A percentile compares a stretch with the other conserved stretches of the same genome.
phyloP scores from a whole-genome alignment of 2,797 vertebrate species.

The Petrocephalus schoutedeni region DNA sequence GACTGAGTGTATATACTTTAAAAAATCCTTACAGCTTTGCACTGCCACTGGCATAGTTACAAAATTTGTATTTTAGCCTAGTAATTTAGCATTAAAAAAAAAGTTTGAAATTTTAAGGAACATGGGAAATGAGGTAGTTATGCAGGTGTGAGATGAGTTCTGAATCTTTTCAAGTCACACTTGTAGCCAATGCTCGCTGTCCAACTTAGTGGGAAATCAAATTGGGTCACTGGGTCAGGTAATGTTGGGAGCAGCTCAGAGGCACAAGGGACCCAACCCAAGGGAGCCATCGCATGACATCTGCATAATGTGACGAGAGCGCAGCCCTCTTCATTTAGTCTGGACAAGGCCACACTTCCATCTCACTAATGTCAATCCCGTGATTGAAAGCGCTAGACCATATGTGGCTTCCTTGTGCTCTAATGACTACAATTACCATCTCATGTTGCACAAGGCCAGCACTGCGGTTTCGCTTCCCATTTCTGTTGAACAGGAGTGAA shows the following conservation, averaged over 20 bases:
- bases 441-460: slow-evolving; percentile 6
- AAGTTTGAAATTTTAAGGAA: background rate
- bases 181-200: background rate
- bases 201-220: background rate
- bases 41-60: background rate
- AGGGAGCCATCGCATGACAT: background rate
- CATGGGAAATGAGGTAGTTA: background rate
- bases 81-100: background rate
- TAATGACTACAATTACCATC: slow-evolving; percentile 11
- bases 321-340: background rate
- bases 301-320: background rate
- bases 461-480: background rate
- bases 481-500: background rate
- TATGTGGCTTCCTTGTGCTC: background rate
- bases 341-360: background rate
- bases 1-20: background rate
- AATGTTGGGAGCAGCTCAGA: background rate
- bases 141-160: background rate
- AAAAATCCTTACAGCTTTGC: slow-evolving; percentile 4
- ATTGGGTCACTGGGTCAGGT: background rate
- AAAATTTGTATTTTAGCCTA: background rate
- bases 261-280: background rate
- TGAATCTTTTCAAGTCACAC: background rate
- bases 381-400: background rate
- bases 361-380: background rate